Conservation (phyloP, 2,113 vertebrate species). For the Albula glossodonta region DNA sequence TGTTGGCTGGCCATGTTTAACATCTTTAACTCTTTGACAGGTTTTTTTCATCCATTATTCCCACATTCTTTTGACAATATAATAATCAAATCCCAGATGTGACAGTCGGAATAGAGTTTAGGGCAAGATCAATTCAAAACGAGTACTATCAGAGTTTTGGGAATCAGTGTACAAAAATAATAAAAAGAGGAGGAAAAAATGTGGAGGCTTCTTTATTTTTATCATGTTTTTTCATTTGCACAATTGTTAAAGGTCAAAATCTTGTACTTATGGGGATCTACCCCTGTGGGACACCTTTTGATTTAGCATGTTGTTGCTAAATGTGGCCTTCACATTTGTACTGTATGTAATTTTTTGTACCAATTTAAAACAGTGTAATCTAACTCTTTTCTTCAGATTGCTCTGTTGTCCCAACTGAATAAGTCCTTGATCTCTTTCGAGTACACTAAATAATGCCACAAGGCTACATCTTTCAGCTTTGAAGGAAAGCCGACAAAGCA, state of each 20-base stretch:
- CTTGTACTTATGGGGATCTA: neutral
- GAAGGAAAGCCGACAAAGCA: neutral
- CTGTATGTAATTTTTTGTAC: neutral
- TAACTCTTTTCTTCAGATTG: neutral
- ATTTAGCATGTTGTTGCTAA: neutral
- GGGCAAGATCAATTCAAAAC: neutral
- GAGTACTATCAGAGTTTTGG: too few relatives aligned
- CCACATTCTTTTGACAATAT: too few relatives aligned
- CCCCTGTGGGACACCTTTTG: neutral
- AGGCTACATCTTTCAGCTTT: neutral
- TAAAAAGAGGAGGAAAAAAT: too few relatives aligned
- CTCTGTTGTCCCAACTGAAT: neutral
- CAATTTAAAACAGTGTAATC: neutral
- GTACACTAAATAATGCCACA: neutral
- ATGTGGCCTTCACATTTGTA: neutral
- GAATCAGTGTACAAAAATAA: too few relatives aligned
- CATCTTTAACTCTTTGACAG: neutral
- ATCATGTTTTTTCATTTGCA: too few relatives aligned
- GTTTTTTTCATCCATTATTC: neutral
- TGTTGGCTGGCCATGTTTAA: neutral
- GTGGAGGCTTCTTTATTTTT: too few relatives aligned
- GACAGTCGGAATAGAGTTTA: neutral
- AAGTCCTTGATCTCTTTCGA: neutral
- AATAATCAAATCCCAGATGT: neutral
- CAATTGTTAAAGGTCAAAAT: neutral